phyloP scores from a whole-genome alignment of 1,140 invertebrate genomes.

The Euwallacea fornicatus region DNA sequence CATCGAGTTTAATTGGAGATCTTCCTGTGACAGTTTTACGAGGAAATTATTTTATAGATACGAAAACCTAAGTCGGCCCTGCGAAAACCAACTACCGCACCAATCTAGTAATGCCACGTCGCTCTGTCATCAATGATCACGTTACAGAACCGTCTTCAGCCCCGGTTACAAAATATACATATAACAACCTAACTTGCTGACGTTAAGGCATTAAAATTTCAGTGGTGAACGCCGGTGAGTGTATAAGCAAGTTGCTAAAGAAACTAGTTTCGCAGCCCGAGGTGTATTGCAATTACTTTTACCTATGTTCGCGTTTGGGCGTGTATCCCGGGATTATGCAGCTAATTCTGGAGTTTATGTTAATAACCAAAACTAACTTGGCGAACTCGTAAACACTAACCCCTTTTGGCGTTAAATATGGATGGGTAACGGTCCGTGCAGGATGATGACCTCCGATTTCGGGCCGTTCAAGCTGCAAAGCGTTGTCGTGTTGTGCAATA shows the following conservation, averaged over 20 bases:
- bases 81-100: too few species aligned
- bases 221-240: not conserved
- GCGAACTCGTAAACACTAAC: slow-evolving; percentile 21
- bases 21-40: not conserved
- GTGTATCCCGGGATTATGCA: slow-evolving; percentile 23
- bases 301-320: slow-evolving; percentile 12
- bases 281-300: slow-evolving; percentile 23
- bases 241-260: not conserved
- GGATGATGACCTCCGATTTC: not conserved
- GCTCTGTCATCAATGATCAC: too few species aligned
- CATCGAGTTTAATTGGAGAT: slow-evolving; percentile 1
- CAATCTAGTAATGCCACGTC: too few species aligned
- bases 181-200: not conserved
- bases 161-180: not conserved
- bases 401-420: slow-evolving; percentile 13
- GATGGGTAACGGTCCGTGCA: not conserved
- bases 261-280: slow-evolving; percentile 15
- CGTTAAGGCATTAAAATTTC: slow-evolving; percentile 7
- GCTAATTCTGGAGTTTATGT: slow-evolving; percentile 30
- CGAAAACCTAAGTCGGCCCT: too few species aligned
- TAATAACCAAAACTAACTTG: slow-evolving; percentile 22
- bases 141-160: too few species aligned
- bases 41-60: too few species aligned
- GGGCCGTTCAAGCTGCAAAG: too few species aligned
- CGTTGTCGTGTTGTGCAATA: too few species aligned